Evolutionary conservation across 2,797 vertebrate species (phyloP).

Genomic region (Psittacula derbiana): DNA sequence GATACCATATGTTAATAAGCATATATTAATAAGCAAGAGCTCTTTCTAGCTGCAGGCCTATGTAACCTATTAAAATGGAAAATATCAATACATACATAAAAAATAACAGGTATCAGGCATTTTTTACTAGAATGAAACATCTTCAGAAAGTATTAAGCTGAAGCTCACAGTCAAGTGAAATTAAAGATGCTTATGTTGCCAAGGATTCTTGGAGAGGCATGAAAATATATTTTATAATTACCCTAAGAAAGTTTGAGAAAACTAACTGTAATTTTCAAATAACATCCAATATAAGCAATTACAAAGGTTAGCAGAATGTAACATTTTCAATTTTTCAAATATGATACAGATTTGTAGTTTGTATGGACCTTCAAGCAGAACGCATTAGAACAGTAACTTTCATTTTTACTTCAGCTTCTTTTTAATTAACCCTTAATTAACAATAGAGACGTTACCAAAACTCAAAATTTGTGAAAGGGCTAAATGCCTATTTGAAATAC

Average conservation of each 20-base stretch:
- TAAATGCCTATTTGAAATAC: background rate
- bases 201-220: background rate
- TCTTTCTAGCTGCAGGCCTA: background rate
- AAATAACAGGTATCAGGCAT: background rate
- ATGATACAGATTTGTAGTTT: background rate
- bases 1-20: background rate
- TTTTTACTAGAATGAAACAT: background rate
- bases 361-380: background rate
- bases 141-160: background rate
- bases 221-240: background rate
- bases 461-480: background rate
- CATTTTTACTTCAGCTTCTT: background rate
- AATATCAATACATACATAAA: background rate
- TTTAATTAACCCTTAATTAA: background rate
- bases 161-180: background rate
- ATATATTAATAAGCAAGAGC: background rate
- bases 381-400: background rate
- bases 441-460: background rate
- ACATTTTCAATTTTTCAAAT: background rate
- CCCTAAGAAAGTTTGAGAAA: background rate
- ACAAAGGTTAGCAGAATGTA: background rate
- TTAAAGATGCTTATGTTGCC: background rate
- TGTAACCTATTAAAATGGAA: background rate
- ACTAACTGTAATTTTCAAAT: background rate
- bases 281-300: background rate